phyloP scores from a whole-genome alignment of 2,888 invertebrate species.

The Balanococcus diminutus region DNA sequence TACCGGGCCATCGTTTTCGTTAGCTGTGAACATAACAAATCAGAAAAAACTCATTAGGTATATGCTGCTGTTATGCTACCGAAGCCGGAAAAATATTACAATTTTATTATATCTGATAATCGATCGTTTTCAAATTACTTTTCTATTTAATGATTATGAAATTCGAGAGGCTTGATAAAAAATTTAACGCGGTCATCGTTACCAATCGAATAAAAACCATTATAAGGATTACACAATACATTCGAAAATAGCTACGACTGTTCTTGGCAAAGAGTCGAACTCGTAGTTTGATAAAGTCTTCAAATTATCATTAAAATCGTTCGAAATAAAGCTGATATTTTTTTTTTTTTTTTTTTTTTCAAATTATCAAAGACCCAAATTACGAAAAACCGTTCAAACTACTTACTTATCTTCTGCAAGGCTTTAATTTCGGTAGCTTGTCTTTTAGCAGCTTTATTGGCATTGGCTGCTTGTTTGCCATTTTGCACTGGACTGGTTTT shows the following conservation, averaged over 20 bases:
- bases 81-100: neutral
- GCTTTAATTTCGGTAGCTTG: conserved; percentile 45
- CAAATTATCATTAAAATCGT: too few species aligned
- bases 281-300: too few species aligned
- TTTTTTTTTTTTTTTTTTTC: too few species aligned
- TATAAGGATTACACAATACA: neutral
- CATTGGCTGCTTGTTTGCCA: neutral
- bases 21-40: neutral
- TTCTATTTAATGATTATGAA: neutral
- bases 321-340: too few species aligned
- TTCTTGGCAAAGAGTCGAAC: too few species aligned
- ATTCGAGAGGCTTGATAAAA: neutral
- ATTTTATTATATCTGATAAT: neutral
- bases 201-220: too few species aligned
- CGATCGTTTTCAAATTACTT: neutral
- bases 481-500: conserved; percentile 49
- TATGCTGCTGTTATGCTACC: too few species aligned
- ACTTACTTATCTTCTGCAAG: conserved; percentile 47
- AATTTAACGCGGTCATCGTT: neutral
- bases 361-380: too few species aligned
- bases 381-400: too few species aligned
- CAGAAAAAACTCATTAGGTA: neutral
- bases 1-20: conserved; percentile 60
- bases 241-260: too few species aligned
- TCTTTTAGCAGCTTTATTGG: conserved; percentile 31